Conservation (phyloP, 2,888 invertebrate genomes). For the Orthosia cruda region DNA sequence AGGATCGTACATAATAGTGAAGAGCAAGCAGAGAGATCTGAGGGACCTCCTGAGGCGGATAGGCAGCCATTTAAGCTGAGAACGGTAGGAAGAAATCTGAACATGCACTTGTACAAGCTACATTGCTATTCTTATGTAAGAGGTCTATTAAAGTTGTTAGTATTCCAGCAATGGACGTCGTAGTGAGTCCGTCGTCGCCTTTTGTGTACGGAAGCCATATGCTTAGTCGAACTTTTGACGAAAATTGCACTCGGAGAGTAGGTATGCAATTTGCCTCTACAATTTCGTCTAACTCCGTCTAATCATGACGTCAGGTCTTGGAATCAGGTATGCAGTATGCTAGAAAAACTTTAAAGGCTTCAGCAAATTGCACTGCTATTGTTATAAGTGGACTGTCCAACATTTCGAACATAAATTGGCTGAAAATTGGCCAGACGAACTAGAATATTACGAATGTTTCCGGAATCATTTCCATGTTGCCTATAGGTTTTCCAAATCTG, state of each 20-base stretch:
- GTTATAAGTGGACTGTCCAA: background rate
- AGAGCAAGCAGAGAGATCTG: too few relatives aligned
- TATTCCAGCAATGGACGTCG: constrained; percentile 50
- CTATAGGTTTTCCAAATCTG: background rate
- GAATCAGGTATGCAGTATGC: constrained; percentile 11
- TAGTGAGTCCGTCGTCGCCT: constrained; percentile 25
- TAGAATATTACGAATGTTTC: background rate
- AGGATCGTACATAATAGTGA: too few relatives aligned
- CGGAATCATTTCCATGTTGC: background rate
- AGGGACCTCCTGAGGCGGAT: too few relatives aligned
- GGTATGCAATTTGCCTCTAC: constrained; percentile 54
- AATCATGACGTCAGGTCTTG: constrained; percentile 43
- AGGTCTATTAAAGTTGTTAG: constrained; percentile 30
- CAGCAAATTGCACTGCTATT: constrained; percentile 15
- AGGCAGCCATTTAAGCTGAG: too few relatives aligned
- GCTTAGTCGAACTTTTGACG: constrained; percentile 48
- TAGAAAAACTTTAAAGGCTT: constrained; percentile 11
- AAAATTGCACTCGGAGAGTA: constrained; percentile 50
- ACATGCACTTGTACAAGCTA: constrained; percentile 2
- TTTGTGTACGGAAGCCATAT: constrained; percentile 40
- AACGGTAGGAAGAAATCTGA: too few relatives aligned
- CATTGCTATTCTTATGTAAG: constrained; percentile 23
- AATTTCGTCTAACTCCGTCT: constrained; percentile 31
- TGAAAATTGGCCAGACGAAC: background rate
- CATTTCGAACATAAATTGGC: background rate